phyloP scores from a whole-genome alignment of 2,113 vertebrate species.

The Bungarus multicinctus region DNA sequence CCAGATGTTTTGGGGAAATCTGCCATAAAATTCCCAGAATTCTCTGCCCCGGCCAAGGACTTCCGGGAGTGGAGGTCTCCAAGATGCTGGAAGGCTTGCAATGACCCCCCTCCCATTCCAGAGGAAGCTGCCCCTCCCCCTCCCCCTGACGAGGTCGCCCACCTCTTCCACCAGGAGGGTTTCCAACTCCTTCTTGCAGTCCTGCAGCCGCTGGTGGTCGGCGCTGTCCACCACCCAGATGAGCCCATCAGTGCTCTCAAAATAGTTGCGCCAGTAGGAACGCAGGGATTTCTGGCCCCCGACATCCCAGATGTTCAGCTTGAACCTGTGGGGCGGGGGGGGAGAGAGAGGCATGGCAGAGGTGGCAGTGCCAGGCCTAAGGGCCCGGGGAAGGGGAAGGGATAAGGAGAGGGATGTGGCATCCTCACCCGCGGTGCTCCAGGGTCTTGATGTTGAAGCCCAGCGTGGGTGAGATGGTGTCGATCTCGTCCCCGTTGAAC shows the following conservation, averaged over 20 bases:
- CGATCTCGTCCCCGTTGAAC: slow-evolving; percentile 88
- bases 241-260: slow-evolving; percentile 90
- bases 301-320: slow-evolving; percentile 92
- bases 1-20: neutral
- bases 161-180: slow-evolving; percentile 86
- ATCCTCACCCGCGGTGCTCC: slow-evolving; percentile 82
- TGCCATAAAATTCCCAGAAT: neutral
- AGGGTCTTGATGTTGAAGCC: slow-evolving; percentile 94
- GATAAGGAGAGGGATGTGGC: too few relatives aligned
- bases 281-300: slow-evolving; percentile 91
- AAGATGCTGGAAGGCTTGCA: neutral
- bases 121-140: neutral
- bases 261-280: slow-evolving; percentile 94
- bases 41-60: neutral
- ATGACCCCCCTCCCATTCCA: neutral
- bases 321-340: slow-evolving; percentile 72
- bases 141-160: fast-evolving
- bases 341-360: neutral
- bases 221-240: slow-evolving; percentile 95
- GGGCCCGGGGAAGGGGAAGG: neutral
- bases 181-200: slow-evolving; percentile 81
- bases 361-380: neutral
- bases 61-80: neutral
- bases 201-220: slow-evolving; percentile 82
- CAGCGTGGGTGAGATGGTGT: slow-evolving; percentile 87